phyloP scores from a whole-genome alignment of 2,888 invertebrate genomes.

The Dynastes tityus region DNA sequence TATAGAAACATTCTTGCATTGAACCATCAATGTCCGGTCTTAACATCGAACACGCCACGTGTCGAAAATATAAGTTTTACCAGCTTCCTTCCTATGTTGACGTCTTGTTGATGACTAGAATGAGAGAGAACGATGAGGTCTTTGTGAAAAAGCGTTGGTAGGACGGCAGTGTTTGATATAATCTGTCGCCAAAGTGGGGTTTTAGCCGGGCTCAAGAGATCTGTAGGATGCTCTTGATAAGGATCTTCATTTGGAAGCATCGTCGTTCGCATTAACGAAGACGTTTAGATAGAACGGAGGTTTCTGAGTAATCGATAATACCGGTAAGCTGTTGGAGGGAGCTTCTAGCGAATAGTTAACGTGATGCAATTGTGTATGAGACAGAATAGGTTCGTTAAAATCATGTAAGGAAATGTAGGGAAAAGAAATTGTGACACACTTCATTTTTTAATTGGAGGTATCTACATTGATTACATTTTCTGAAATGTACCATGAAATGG shows the following conservation, averaged over 20 bases:
- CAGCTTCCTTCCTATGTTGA: no score
- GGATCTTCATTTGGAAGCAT: slow-evolving; percentile 9
- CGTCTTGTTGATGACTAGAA: neutral
- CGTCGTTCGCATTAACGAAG: slow-evolving; percentile 6
- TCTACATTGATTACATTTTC: no score
- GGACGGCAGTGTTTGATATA: neutral
- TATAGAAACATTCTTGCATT: no score
- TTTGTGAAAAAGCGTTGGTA: neutral
- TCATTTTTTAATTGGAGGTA: no score
- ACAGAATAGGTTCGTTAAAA: no score
- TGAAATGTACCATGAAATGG: no score
- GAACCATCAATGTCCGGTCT: neutral
- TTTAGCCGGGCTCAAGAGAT: neutral
- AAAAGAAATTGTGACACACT: no score
- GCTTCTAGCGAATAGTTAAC: no score
- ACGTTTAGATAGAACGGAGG: neutral
- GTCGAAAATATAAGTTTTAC: no score
- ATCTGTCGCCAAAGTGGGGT: slow-evolving; percentile 6
- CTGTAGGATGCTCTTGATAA: slow-evolving; percentile 14
- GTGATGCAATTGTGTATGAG: no score
- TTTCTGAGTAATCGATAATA: slow-evolving; percentile 9
- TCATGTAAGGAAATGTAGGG: no score
- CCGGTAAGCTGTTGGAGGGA: no score
- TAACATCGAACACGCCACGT: neutral
- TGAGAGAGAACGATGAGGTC: neutral